Conservation (phyloP, 2,113 vertebrate species). For the Axis porcinus region DNA sequence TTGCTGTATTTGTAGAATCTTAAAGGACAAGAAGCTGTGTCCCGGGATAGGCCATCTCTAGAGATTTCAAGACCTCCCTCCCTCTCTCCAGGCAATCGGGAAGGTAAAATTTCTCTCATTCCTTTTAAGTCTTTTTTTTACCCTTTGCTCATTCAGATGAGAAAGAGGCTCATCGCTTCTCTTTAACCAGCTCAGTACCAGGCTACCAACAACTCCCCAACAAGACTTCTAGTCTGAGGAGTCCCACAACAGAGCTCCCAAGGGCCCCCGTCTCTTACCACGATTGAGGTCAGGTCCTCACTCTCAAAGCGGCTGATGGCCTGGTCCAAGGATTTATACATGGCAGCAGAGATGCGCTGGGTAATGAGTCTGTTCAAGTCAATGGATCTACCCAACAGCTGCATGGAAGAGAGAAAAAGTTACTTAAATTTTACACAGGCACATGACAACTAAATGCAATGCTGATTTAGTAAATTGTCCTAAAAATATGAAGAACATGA, state of each 20-base stretch:
- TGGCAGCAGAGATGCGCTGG: conserved; percentile 97
- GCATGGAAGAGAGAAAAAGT: background rate
- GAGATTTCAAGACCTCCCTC: background rate
- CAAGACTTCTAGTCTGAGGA: background rate
- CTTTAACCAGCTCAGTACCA: background rate
- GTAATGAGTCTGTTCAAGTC: conserved; percentile 98
- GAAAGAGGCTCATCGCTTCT: background rate
- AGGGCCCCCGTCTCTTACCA: conserved; percentile 83
- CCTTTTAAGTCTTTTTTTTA: background rate
- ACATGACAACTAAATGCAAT: background rate
- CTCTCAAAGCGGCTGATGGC: conserved; percentile 99
- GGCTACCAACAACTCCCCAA: background rate
- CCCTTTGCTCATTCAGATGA: background rate
- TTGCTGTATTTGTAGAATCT: background rate
- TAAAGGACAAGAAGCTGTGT: background rate
- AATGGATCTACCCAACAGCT: conserved; percentile 96
- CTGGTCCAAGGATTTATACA: conserved; percentile 99
- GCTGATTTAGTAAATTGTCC: background rate
- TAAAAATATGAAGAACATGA: background rate
- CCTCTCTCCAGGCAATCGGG: background rate
- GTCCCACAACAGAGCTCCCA: background rate
- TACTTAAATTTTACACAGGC: background rate
- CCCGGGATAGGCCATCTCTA: background rate
- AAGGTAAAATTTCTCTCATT: background rate
- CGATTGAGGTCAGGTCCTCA: conserved; percentile 97